Evolutionary conservation across 2,797 vertebrate genomes (phyloP).

Genomic region (Acanthurus lineatus): DNA sequence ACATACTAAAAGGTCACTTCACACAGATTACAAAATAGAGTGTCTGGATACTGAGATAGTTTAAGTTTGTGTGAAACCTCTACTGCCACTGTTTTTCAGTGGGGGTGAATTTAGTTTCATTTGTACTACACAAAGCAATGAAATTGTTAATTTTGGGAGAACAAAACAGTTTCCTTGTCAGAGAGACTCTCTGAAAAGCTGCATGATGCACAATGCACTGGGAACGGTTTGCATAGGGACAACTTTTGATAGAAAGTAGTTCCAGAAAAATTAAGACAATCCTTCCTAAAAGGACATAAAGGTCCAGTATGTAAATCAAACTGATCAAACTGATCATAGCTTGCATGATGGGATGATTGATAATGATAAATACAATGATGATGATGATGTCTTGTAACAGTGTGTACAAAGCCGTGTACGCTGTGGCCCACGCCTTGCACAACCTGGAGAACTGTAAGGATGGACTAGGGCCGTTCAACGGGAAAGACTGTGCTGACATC

Average conservation of each 20-base stretch:
- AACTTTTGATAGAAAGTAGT: conserved; percentile 9
- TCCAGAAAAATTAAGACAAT: neutral
- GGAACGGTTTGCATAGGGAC: neutral
- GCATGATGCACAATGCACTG: too few relatives aligned
- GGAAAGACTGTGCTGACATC: conserved; percentile 82
- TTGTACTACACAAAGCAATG: too few relatives aligned
- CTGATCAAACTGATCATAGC: neutral
- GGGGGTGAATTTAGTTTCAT: too few relatives aligned
- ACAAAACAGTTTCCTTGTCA: too few relatives aligned
- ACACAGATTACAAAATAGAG: too few relatives aligned
- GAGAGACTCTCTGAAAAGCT: too few relatives aligned
- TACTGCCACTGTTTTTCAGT: too few relatives aligned
- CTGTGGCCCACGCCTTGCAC: conserved; percentile 89
- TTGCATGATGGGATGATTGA: neutral
- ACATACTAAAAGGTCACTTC: too few relatives aligned
- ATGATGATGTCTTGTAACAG: conserved; percentile 55
- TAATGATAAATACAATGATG: neutral
- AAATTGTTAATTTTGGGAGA: too few relatives aligned
- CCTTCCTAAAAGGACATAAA: neutral
- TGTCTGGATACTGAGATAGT: too few relatives aligned
- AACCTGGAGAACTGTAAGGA: conserved; percentile 82
- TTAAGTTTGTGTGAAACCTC: too few relatives aligned
- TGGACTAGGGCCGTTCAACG: conserved; percentile 82
- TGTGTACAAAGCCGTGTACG: conserved; percentile 89
- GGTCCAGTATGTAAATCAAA: neutral